A percentile compares a stretch with the other conserved stretches of the same genome.
phyloP scores from a whole-genome alignment of 2,113 vertebrate species.

The Ochotona princeps region DNA sequence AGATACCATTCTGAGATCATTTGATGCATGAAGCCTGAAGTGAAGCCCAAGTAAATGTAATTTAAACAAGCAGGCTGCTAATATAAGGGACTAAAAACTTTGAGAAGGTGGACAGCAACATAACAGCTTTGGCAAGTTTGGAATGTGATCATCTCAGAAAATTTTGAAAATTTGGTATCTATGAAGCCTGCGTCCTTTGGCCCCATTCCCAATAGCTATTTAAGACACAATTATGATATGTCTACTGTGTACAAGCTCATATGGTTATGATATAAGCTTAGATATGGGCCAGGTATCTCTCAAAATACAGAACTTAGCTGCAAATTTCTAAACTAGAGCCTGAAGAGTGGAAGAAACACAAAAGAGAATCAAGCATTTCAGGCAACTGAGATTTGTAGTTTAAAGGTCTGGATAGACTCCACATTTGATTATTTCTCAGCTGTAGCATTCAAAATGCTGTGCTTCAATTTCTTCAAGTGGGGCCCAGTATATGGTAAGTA shows the following conservation, averaged over 20 bases:
- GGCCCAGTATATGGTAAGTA: background rate
- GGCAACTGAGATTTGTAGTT: background rate
- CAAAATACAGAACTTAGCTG: background rate
- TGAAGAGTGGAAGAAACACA: background rate
- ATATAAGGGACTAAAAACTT: background rate
- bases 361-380: background rate
- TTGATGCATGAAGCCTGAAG: background rate
- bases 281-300: background rate
- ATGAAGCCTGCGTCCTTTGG: background rate
- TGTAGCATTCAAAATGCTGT: slow-evolving; percentile 4
- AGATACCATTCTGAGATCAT: background rate
- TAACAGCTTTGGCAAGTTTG: background rate
- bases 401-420: background rate
- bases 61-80: background rate
- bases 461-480: background rate
- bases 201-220: background rate
- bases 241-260: background rate
- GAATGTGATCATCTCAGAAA: background rate
- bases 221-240: background rate
- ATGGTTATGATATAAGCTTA: background rate
- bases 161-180: background rate
- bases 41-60: background rate
- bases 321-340: background rate
- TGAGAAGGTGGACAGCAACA: background rate
- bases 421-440: background rate